Evolutionary conservation across 2,888 invertebrate genomes (phyloP).

Genomic region (Agrotis puta): DNA sequence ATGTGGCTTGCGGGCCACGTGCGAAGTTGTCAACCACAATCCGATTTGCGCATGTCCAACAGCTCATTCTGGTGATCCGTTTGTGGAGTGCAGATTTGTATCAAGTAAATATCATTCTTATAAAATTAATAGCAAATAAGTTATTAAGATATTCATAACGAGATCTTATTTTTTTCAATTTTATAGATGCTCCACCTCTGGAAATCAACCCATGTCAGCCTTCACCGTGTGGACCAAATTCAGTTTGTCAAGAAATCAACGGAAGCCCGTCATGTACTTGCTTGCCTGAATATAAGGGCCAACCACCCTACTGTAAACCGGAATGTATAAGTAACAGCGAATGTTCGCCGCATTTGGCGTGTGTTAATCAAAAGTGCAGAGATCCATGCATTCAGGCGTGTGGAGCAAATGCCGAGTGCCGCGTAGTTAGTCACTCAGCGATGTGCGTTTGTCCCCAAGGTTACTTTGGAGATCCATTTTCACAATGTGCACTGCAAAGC

Average conservation of each 20-base stretch:
- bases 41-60: conserved; percentile 94
- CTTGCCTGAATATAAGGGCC: conserved; percentile 92
- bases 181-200: conserved; percentile 77
- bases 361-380: conserved; percentile 94
- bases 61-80: conserved; percentile 93
- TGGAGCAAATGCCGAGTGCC: conserved; percentile 93
- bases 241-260: conserved; percentile 93
- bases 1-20: conserved; percentile 92
- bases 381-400: conserved; percentile 94
- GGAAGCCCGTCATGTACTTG: conserved; percentile 94
- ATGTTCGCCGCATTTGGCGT: conserved; percentile 93
- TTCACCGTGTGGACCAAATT: conserved; percentile 95
- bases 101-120: conserved; percentile 74
- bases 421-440: conserved; percentile 94
- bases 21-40: conserved; percentile 94
- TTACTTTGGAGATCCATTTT: conserved; percentile 92
- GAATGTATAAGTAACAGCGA: conserved; percentile 95
- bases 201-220: conserved; percentile 93
- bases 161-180: conserved; percentile 6
- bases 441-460: conserved; percentile 94
- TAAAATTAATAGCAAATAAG: background rate
- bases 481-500: conserved; percentile 88
- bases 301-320: conserved; percentile 95
- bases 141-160: background rate
- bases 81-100: conserved; percentile 87